Percentiles rank a stretch among this genome's conserved stretches.
Evolutionary conservation across 2,888 invertebrate genomes (phyloP).

Genomic region (Minunthozetes semirufus): DNA sequence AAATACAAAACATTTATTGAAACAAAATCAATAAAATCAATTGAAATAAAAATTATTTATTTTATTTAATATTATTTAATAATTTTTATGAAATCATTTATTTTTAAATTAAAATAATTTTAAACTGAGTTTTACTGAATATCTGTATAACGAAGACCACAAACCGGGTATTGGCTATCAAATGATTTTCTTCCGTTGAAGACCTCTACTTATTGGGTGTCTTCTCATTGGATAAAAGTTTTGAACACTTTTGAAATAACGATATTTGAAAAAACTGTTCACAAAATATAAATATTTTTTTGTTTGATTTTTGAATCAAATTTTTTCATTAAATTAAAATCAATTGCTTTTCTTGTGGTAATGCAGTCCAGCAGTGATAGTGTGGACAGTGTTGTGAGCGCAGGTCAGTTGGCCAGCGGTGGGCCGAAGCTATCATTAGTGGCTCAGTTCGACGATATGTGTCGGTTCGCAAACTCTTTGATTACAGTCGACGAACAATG

Average conservation of each 20-base stretch:
- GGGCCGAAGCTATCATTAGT: conserved; percentile 46
- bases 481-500: not conserved
- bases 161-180: not conserved
- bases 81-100: no score
- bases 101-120: no score
- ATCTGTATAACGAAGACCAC: not conserved
- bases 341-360: no score
- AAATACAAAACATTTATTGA: no score
- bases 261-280: not conserved
- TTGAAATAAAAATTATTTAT: no score
- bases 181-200: not conserved
- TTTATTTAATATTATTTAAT: no score
- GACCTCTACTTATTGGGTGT: not conserved
- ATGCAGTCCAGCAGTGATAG: not conserved
- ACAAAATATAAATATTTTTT: not conserved
- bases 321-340: not conserved
- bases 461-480: conserved; percentile 44
- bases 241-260: not conserved
- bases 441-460: conserved; percentile 50
- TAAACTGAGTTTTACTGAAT: no score
- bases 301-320: not conserved
- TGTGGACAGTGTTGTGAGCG: not conserved
- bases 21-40: no score
- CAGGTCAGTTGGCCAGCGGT: not conserved
- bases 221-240: not conserved